Conservation (phyloP, 1,140 invertebrate species). For the Aricia agestis region DNA sequence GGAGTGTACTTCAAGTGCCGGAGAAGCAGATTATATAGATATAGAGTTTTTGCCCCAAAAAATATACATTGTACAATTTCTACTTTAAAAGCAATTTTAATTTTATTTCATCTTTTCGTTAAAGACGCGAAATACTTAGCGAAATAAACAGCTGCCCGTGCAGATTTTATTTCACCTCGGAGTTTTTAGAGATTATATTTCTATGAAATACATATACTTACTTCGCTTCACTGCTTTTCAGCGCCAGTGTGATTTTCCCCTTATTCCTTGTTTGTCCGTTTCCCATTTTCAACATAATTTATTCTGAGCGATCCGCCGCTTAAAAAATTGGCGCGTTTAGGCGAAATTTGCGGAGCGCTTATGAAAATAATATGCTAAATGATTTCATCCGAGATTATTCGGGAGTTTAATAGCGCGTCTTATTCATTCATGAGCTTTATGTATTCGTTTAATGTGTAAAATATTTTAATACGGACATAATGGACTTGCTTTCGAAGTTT, state of each 20-base stretch:
- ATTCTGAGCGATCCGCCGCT: slow-evolving; percentile 69
- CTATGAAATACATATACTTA: no score
- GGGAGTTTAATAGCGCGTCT: slow-evolving; percentile 52
- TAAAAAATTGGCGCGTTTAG: slow-evolving; percentile 71
- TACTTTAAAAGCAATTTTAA: no score
- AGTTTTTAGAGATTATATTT: no score
- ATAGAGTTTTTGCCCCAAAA: no score
- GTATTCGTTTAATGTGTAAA: slow-evolving; percentile 36
- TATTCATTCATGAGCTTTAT: slow-evolving; percentile 44
- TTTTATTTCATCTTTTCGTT: no score
- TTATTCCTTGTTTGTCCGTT: slow-evolving; percentile 69
- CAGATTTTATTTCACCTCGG: no score
- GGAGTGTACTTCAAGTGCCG: no score
- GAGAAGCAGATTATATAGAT: no score
- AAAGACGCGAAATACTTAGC: no score
- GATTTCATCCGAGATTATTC: slow-evolving; percentile 67
- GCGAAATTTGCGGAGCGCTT: slow-evolving; percentile 53
- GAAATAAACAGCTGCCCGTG: no score
- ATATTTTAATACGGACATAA: neutral
- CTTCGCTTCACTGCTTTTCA: neutral
- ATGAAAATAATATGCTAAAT: slow-evolving; percentile 73
- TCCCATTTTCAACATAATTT: slow-evolving; percentile 71
- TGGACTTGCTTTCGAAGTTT: neutral
- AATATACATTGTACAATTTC: no score
- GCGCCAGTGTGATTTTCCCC: slow-evolving; percentile 41